phyloP scores from a whole-genome alignment of 2,113 vertebrate genomes.

The Gambusia holbrooki region DNA sequence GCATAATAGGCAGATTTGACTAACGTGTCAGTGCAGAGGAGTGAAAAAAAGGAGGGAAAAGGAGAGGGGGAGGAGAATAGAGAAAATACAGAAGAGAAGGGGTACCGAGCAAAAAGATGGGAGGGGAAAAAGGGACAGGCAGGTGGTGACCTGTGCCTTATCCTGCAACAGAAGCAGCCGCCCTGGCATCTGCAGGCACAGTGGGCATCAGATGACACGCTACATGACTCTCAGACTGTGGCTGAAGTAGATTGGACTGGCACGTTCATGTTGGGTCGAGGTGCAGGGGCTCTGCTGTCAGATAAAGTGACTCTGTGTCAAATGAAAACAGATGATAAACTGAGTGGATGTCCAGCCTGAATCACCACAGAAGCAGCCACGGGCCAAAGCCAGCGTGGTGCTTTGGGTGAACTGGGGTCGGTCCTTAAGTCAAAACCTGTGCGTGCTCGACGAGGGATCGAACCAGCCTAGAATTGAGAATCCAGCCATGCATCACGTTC shows the following conservation, averaged over 20 bases:
- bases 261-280: conserved; percentile 55
- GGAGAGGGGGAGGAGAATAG: neutral
- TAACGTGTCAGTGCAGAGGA: conserved; percentile 65
- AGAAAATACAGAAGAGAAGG: neutral
- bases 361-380: conserved; percentile 33
- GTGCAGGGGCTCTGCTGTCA: conserved; percentile 50
- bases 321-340: conserved; percentile 53
- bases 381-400: conserved; percentile 38
- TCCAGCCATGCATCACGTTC: conserved; percentile 33
- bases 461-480: conserved; percentile 37
- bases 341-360: conserved; percentile 53
- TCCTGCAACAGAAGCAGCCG: conserved; percentile 55
- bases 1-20: conserved; percentile 73
- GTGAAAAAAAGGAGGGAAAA: conserved; percentile 48
- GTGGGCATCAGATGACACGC: conserved; percentile 62
- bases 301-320: conserved; percentile 53
- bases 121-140: conserved; percentile 23
- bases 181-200: conserved; percentile 68
- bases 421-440: conserved; percentile 27
- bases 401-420: conserved; percentile 22
- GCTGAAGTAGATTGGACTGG: conserved; percentile 55
- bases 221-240: conserved; percentile 52
- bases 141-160: conserved; percentile 53
- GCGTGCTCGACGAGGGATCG: conserved; percentile 12
- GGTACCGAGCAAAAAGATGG: conserved; percentile 12